Percentiles rank a stretch among this genome's conserved stretches.
phyloP scores from a whole-genome alignment of 2,113 vertebrate species.

The Gavia stellata region DNA sequence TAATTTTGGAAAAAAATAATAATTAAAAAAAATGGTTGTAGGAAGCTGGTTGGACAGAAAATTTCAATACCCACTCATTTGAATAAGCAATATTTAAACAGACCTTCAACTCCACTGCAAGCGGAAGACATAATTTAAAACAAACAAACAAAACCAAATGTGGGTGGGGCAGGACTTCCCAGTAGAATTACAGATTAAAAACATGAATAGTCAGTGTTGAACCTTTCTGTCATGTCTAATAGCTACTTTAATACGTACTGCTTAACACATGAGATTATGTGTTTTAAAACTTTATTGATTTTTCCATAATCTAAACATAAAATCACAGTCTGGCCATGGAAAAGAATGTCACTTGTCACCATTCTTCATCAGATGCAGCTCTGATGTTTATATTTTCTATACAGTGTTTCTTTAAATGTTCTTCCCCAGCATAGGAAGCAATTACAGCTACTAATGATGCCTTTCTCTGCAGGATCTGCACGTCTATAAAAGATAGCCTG shows the following conservation, averaged over 20 bases:
- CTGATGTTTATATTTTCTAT: neutral
- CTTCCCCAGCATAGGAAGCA: neutral
- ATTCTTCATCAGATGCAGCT: neutral
- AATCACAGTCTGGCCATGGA: neutral
- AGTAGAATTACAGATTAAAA: neutral
- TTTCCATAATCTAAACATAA: neutral
- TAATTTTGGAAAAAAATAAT: neutral
- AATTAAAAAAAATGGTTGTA: neutral
- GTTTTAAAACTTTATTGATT: neutral
- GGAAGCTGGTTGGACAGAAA: neutral
- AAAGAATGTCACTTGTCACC: neutral
- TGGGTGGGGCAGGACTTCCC: neutral
- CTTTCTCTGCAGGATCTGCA: neutral
- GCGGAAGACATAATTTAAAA: neutral
- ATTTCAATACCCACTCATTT: neutral
- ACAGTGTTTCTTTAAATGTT: neutral
- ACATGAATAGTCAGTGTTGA: neutral
- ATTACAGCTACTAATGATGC: constrained; percentile 5
- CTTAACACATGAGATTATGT: neutral
- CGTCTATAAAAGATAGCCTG: neutral
- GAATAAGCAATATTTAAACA: neutral
- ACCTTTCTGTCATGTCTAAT: neutral
- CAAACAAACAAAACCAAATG: neutral
- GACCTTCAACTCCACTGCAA: neutral
- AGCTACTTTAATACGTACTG: neutral